Conservation (phyloP, 2,113 vertebrate genomes). For the Nibea coibor region DNA sequence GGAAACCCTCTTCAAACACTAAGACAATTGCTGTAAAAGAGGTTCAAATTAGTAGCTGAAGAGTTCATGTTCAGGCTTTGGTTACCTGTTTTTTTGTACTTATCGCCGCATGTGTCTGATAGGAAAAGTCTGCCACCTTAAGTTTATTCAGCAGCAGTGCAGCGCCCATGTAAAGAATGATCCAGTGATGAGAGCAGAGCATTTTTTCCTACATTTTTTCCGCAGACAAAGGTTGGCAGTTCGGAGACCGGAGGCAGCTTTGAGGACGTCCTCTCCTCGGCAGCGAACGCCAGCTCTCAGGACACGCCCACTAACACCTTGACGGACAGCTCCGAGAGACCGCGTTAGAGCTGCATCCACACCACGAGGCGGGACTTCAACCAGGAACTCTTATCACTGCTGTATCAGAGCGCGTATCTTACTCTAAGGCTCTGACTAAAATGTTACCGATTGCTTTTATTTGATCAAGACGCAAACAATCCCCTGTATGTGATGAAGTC, state of each 20-base stretch:
- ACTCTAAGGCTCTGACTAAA: constrained; percentile 36
- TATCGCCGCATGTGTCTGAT: neutral
- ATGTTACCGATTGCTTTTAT: constrained; percentile 7
- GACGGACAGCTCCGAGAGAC: constrained; percentile 81
- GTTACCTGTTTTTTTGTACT: too few species aligned
- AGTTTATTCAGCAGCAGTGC: neutral
- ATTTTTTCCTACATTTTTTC: neutral
- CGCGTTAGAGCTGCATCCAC: constrained; percentile 79
- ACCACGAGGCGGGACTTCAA: constrained; percentile 18
- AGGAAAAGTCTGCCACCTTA: constrained; percentile 31
- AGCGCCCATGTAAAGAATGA: neutral
- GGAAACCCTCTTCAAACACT: neutral
- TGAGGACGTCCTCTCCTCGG: constrained; percentile 95
- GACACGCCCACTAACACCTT: constrained; percentile 83
- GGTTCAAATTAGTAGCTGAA: neutral
- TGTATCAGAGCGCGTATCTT: constrained; percentile 7
- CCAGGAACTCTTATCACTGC: constrained; percentile 28
- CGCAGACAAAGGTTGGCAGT: constrained; percentile 92
- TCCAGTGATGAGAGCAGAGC: neutral
- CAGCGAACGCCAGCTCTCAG: constrained; percentile 92
- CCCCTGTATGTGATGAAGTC: neutral
- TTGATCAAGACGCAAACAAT: constrained; percentile 10
- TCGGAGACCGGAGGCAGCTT: constrained; percentile 88
- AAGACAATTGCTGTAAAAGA: neutral
- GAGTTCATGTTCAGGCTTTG: neutral